These are phyloP conservation scores for Mycetomoellerius zeteki DNA, from an alignment of 1,140 invertebrate species.

Conservation along the genomic window DNA sequence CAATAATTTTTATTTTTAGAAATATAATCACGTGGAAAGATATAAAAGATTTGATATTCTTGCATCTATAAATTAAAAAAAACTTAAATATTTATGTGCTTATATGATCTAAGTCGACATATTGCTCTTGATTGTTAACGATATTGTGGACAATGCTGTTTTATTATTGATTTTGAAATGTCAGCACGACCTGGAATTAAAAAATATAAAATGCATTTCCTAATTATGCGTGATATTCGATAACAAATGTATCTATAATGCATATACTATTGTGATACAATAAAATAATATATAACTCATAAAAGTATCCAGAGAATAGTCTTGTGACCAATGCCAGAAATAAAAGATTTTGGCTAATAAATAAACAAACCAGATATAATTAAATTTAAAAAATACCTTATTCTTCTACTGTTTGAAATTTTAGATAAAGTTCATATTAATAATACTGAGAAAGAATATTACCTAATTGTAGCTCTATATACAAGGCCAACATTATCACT, in stretches of 20 bases:
- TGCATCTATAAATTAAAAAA: background rate
- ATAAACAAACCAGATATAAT: background rate
- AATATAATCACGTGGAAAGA: conserved; percentile 1
- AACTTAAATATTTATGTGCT: background rate
- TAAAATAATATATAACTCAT: background rate
- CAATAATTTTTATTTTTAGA: background rate
- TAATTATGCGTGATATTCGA: background rate
- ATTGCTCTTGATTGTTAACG: conserved; percentile 73
- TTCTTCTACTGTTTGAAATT: background rate
- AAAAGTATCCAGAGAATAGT: background rate
- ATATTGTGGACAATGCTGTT: conserved; percentile 82
- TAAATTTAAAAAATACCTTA: background rate
- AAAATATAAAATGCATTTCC: conserved; percentile 20
- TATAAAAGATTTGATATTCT: background rate
- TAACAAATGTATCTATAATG: background rate
- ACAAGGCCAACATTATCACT: conserved; percentile 91
- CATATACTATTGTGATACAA: background rate
- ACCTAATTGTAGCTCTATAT: conserved; percentile 92
- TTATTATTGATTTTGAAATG: conserved; percentile 82
- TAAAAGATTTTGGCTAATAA: background rate
- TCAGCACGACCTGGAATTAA: conserved; percentile 77
- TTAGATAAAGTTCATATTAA: conserved; percentile 21
- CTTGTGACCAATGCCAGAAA: background rate
- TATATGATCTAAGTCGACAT: background rate
- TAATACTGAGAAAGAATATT: conserved; percentile 67